Evolutionary conservation across 1,140 invertebrate species (phyloP), one percentile per base, ranked within the genome.

Genomic region (Harpegnathos saltator): DNA sequence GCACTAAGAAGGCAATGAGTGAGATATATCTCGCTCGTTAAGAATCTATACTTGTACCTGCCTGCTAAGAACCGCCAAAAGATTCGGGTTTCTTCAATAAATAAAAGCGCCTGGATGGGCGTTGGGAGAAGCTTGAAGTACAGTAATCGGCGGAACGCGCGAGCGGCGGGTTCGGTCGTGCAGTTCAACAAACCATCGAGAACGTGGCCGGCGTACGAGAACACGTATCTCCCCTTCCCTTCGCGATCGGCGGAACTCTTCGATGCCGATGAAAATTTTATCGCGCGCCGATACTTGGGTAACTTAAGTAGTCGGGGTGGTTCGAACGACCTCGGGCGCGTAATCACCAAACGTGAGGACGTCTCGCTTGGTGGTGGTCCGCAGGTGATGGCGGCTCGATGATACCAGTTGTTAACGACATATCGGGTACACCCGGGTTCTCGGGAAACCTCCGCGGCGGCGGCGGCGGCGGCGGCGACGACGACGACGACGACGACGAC

Each of bases 351-450:
- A 33, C 26, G 66, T 5, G n/a, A n/a, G 54, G n/a, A 77, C 54
- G 62, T 59, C 38, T 44, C 24, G 15, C 50, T n/a, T n/a, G n/a
- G 33, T n/a, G 72, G 59, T 63, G 71, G 80, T 84, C 71, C 80
- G 63, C 48, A 56, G 65, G 33, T 12, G 62, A 86, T 69, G 54
- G 68, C 15, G 24, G 52, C 69, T 84, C 84, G 72, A 87, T 74
- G 69, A 86, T 87, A 33, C 62, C 38, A 12, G 61, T 1, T 15
- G 38, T 24, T 61, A 63, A 24, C 24, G n/a, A 24, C 24, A 15
- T 9, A 9, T 22, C 50, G n/a, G 19, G n/a, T n/a, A 24, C 22
- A 33, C 17, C 15, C 24, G 38, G 52, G 11, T 56, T 11, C n/a
- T 19, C 33, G 52, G 19, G 52, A 69, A 69, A 26, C 29, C 29